A percentile compares a stretch with the other conserved stretches of the same genome.
Evolutionary conservation across 35 echinoderm and acorn worm genomes (phyloP).

Genomic region (Strongylocentrotus purpuratus): DNA sequence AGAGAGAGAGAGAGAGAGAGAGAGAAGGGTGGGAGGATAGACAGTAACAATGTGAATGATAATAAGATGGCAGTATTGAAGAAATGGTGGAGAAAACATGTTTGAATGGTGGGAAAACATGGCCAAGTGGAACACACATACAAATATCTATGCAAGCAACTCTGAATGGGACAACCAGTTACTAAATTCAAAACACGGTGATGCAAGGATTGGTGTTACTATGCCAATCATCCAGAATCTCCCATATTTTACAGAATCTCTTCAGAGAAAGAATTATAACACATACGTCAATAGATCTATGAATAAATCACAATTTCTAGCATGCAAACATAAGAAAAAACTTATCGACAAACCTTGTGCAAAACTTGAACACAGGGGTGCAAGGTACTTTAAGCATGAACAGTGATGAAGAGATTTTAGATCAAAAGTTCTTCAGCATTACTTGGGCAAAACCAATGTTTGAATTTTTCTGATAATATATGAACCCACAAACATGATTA

Average conservation of each 20-base stretch:
- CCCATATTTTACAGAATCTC: neutral
- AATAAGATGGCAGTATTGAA: neutral
- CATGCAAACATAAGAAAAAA: neutral
- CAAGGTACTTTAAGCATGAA: neutral
- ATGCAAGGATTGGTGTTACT: neutral
- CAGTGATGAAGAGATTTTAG: neutral
- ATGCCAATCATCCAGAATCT: neutral
- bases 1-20: conserved; percentile 11
- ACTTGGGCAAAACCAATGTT: neutral
- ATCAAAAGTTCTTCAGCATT: neutral
- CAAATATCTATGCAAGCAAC: conserved; percentile 17
- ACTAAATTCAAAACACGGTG: neutral
- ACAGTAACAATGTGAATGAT: conserved; percentile 46
- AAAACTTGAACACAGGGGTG: neutral
- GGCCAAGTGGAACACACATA: neutral
- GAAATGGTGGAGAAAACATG: no score
- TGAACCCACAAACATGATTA: no score
- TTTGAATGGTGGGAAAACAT: neutral
- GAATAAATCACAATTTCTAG: neutral
- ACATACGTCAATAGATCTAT: neutral
- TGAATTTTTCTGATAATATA: neutral
- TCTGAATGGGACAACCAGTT: neutral
- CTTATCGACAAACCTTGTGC: neutral
- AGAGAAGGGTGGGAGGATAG: conserved; percentile 21
- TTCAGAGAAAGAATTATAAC: neutral